Base-by-base conservation (phyloP, 2,888 invertebrate species). In the Mythimna pallens region DNA sequence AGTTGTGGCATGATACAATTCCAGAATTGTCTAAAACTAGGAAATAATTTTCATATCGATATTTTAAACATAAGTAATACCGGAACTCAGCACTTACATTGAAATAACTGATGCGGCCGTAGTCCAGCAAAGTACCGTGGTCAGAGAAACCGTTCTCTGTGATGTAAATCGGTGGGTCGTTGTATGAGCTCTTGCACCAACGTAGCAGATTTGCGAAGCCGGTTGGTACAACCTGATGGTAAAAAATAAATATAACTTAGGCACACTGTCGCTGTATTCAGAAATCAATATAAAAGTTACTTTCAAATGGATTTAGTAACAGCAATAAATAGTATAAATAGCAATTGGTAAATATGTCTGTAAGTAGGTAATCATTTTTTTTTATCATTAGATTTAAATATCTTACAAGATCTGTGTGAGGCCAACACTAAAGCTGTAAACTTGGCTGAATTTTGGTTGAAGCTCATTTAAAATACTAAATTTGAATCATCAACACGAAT, bases 141-240 rank as follows among this genome's bases (percentile, higher is more conserved):
- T 97, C 97, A 6, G 97, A 96, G 87, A 95, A 97, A 9, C 97
- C 97, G 85, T 97, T 97, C 85, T 97, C 97, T 3, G 97, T 97
- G 58, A 97, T 96, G 84, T 97, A 95, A 73, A 97, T 97, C 30
- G 96, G 95, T 20, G 96, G 95, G 87, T 97, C 94, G 64, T 96
- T 95, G 90, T 97, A 97, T 5, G 95, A 94, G 61, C 94, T 93
- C 88, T 97, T 97, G 86, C 97, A 96, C 96, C 97, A 97, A 61
- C 96, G 96, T 50, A 97, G 89, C 36, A 97, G 86, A 85, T 97
- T 96, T 6, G 96, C 96, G 74, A 97, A 96, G n/a, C 97, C 97
- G 85, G 96, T 96, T 0, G 97, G 97, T 30, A 97, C 96, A 55
- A 96, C 95, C 96, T 97, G 40, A 14, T 78, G 79, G 76, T 30